phyloP scores from a whole-genome alignment of 2,113 vertebrate genomes.

The Edolisoma coerulescens region DNA sequence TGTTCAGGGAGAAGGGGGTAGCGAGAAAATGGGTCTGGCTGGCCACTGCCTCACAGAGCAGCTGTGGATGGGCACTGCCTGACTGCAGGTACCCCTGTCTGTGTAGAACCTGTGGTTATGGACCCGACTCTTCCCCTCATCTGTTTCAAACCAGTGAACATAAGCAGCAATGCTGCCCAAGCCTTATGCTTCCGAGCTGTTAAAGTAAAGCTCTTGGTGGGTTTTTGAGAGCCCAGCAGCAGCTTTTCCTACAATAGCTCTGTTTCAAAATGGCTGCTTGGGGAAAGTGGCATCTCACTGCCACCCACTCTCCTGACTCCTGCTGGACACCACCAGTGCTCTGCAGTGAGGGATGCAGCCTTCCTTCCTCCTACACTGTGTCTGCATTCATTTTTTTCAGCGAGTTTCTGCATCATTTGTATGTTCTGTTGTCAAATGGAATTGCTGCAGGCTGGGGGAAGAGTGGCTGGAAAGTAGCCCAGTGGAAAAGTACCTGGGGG shows the following conservation, averaged over 20 bases:
- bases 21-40: neutral
- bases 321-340: neutral
- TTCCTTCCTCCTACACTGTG: neutral
- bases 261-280: neutral
- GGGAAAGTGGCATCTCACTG: neutral
- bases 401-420: neutral
- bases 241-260: neutral
- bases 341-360: neutral
- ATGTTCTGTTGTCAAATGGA: neutral
- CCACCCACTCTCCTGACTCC: neutral
- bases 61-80: neutral
- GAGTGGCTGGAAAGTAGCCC: neutral
- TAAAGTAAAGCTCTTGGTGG: neutral
- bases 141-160: neutral
- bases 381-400: neutral
- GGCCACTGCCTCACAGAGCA: neutral
- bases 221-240: neutral
- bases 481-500: neutral
- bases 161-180: neutral
- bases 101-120: neutral
- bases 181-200: accelerated
- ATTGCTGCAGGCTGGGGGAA: neutral
- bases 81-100: neutral
- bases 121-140: neutral
- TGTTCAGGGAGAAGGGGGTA: neutral